phyloP scores from a whole-genome alignment of 2,888 invertebrate species.

The Caenorhabditis drosophilae region DNA sequence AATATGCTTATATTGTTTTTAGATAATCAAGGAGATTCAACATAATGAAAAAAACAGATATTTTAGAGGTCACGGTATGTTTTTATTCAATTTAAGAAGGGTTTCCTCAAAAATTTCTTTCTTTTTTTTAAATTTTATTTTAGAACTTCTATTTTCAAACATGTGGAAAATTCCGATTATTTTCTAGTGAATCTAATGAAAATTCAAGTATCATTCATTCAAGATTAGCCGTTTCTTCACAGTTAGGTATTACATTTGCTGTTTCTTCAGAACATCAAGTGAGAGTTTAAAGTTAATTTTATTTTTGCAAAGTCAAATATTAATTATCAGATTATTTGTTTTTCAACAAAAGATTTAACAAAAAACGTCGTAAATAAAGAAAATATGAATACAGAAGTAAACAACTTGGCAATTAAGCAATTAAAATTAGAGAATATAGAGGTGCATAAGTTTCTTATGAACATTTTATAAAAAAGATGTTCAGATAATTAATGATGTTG shows the following conservation, averaged over 20 bases:
- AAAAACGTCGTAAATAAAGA: conserved; percentile 28
- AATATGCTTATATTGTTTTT: too few species aligned
- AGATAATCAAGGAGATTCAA: too few species aligned
- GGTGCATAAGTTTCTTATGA: background rate
- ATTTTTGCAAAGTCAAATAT: background rate
- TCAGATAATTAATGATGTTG: conserved; percentile 29
- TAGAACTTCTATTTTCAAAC: conserved; percentile 51
- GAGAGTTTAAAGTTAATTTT: background rate
- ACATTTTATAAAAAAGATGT: background rate
- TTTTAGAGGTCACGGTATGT: conserved; percentile 26
- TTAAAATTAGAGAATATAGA: conserved; percentile 10
- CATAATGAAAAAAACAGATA: conserved; percentile 18
- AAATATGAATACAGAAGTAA: conserved; percentile 41
- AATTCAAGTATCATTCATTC: background rate
- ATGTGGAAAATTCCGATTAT: conserved; percentile 43
- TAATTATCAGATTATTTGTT: conserved; percentile 30
- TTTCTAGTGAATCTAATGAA: conserved; percentile 15
- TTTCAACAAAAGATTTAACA: conserved; percentile 20
- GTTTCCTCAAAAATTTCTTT: too few species aligned
- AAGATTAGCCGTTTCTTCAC: conserved; percentile 26
- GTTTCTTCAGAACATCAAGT: conserved; percentile 17
- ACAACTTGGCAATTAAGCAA: conserved; percentile 28
- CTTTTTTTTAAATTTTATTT: conserved; percentile 4
- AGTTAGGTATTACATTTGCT: conserved; percentile 28
- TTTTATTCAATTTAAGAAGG: too few species aligned